phyloP scores from a whole-genome alignment of 2,113 vertebrate species.

The Rhombomys opimus region DNA sequence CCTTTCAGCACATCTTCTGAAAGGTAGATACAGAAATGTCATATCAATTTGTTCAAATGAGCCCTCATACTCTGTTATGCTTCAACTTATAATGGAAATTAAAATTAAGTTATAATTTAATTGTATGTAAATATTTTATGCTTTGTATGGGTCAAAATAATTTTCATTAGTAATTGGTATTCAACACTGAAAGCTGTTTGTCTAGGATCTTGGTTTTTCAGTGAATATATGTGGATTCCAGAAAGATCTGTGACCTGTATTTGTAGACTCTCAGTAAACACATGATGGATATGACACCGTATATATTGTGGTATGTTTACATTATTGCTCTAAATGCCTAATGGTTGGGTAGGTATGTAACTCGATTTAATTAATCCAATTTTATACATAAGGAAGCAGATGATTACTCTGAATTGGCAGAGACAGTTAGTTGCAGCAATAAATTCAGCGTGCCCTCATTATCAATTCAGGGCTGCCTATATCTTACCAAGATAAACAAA shows the following conservation, averaged over 20 bases:
- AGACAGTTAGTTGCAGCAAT: not conserved
- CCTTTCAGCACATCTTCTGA: not conserved
- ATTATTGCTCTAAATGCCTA: not conserved
- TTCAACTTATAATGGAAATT: not conserved
- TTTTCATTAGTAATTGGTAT: not conserved
- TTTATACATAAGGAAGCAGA: slow-evolving; percentile 34
- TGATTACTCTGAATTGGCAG: slow-evolving; percentile 42
- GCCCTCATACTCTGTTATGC: not conserved
- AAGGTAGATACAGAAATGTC: not conserved
- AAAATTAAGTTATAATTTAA: not conserved
- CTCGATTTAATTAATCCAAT: slow-evolving; percentile 57
- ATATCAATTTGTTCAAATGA: not conserved
- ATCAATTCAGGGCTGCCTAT: not conserved
- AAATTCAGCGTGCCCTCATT: not conserved
- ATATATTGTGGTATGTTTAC: not conserved
- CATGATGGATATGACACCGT: not conserved
- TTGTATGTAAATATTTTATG: not conserved
- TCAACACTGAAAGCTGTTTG: not conserved
- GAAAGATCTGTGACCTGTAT: not conserved
- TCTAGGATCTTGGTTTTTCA: not conserved
- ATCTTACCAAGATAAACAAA: not conserved
- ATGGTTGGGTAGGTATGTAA: not conserved
- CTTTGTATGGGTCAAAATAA: not conserved
- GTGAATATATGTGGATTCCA: not conserved
- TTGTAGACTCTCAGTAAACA: slow-evolving; percentile 23